Base-by-base conservation (phyloP, 2,113 vertebrate genomes). In the Eulemur macaco region DNA sequence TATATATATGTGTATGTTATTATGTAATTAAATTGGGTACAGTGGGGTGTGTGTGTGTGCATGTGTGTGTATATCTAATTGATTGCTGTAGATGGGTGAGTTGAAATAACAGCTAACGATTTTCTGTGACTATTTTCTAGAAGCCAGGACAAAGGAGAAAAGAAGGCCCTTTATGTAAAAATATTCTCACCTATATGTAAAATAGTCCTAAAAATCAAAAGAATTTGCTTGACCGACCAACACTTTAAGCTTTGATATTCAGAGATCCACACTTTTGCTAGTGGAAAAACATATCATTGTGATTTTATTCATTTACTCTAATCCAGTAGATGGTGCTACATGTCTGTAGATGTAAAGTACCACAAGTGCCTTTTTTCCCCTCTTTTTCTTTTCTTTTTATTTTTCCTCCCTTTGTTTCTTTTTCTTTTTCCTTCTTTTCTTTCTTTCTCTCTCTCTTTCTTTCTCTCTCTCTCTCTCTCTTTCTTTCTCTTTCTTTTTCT, bases 241-340 rank as follows among this genome's bases (percentile, higher is more conserved):
- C 78, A 45, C 56, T 23, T 1, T 34, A 13, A 1, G 39, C 60
- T 97, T 97, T 95, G 91, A 50, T 91, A 56, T 0, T 9, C 56
- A 3, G 45, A 68, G 15, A 29, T 91, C 78, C 73, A 94, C 34
- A 12, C 37, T 93, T 81, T 58, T 74, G 56, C 29, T 96, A 74
- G 29, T 86, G 42, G 39, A 93, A 52, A 94, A 8, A 29, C 31
- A 37, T 60, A 56, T 8, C 89, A 87, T 77, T 25, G n/a, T 31
- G 21, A n/a, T 47, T 84, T 96, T 87, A 96, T 96, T n/a, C 90
- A 74, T 73, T 86, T 10, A 5, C 80, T 76, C 29, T 94, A 85
- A 97, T 98, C 98, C 99, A 99, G 98, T 98, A 99, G 99, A 98
- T 99, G 98, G 99, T 98, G 98, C 99, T 99, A 97, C 97, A 0